These are phyloP conservation scores for Tridacna crocea DNA, from an alignment of 2,888 invertebrate species.

Conservation along the genomic window DNA sequence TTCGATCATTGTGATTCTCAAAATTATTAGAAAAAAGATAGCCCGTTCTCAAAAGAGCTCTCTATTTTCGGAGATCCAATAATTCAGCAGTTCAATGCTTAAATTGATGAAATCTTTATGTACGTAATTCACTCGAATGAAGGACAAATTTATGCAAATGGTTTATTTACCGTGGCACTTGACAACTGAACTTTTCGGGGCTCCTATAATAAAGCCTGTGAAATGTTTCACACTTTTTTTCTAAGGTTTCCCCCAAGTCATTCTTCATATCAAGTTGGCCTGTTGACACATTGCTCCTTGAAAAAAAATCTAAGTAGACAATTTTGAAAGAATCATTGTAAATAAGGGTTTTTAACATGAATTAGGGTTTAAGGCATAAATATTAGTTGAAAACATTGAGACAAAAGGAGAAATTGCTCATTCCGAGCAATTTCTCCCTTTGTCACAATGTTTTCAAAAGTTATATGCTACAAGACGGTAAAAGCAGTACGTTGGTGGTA, in stretches of 20 bases:
- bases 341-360: not conserved
- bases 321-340: not conserved
- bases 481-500: not conserved
- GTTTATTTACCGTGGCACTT: no score
- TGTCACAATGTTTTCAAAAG: not conserved
- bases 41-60: no score
- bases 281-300: not conserved
- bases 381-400: no score
- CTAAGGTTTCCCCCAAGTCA: constrained; percentile 38
- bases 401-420: not conserved
- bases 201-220: constrained; percentile 1
- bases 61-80: no score
- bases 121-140: no score
- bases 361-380: not conserved
- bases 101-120: no score
- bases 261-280: constrained; percentile 41
- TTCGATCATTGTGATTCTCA: no score
- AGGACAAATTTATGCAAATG: no score
- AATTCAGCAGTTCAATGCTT: no score
- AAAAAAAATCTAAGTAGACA: not conserved
- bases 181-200: constrained; percentile 13
- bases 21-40: no score
- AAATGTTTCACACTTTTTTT: constrained; percentile 37
- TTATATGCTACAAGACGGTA: not conserved
- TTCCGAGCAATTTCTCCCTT: not conserved